phyloP scores from a whole-genome alignment of 2,113 vertebrate genomes.

The Acrocephalus kingi region DNA sequence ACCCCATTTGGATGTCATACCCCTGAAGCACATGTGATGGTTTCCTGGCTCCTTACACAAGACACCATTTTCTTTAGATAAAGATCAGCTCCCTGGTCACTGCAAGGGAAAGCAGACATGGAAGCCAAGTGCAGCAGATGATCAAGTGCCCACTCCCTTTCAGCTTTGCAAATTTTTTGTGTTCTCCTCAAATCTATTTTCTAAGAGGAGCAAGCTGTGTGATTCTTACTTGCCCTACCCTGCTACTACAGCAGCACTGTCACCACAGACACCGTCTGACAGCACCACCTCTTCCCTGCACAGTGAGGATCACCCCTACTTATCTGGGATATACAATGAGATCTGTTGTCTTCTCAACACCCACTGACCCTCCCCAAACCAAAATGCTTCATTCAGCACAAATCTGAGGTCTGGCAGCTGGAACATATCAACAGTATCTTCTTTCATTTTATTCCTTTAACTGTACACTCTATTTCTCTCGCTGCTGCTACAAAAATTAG shows the following conservation, averaged over 20 bases:
- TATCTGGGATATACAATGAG: background rate
- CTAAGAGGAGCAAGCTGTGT: background rate
- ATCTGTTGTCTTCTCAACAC: background rate
- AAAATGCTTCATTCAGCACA: background rate
- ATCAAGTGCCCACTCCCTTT: background rate
- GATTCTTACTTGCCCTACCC: background rate
- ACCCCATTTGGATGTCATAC: rapidly evolving
- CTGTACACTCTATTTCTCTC: background rate
- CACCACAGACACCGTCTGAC: background rate
- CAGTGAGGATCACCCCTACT: background rate
- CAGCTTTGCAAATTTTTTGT: background rate
- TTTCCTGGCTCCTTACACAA: background rate
- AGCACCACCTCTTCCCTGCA: background rate
- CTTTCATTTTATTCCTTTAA: background rate
- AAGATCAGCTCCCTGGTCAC: background rate
- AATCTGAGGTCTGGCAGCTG: background rate
- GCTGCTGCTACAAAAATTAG: background rate
- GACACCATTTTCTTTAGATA: background rate
- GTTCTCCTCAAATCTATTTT: background rate
- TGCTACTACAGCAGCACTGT: background rate
- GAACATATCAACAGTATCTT: background rate
- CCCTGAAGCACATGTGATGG: rapidly evolving
- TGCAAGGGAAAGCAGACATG: background rate
- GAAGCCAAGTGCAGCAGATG: background rate
- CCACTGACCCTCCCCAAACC: background rate